Evolutionary conservation across 2,113 vertebrate species (phyloP).

Genomic region (Gambusia holbrooki): DNA sequence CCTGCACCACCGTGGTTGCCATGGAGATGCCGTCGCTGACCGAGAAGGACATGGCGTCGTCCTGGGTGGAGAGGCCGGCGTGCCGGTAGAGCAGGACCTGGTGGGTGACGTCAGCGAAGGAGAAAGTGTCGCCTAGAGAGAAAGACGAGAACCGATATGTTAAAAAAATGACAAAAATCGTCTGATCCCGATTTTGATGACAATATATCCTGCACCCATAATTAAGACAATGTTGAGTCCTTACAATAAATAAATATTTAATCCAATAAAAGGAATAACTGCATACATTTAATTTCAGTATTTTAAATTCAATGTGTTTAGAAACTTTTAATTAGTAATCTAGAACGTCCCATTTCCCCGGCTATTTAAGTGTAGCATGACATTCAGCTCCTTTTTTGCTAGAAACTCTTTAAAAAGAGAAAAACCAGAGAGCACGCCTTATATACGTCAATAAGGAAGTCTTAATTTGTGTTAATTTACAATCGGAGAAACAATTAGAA

Average conservation of each 20-base stretch:
- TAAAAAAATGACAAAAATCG: no score
- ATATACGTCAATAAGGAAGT: not conserved
- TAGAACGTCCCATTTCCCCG: no score
- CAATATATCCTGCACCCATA: no score
- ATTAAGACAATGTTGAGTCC: not conserved
- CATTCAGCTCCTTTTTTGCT: no score
- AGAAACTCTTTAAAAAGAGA: no score
- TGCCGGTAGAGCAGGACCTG: slow-evolving; percentile 87
- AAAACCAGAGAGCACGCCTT: not conserved
- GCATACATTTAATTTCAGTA: not conserved
- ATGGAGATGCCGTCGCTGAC: slow-evolving; percentile 88
- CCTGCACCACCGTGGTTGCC: slow-evolving; percentile 81
- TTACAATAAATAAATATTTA: not conserved
- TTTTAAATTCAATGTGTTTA: no score
- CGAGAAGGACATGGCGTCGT: slow-evolving; percentile 89
- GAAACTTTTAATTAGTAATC: no score
- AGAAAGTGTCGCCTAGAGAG: slow-evolving; percentile 88
- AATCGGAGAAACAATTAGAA: not conserved
- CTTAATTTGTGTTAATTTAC: not conserved
- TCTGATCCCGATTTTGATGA: no score
- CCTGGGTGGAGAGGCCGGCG: slow-evolving; percentile 76
- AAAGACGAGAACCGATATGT: not conserved
- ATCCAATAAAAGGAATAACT: no score
- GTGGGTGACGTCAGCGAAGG: slow-evolving; percentile 86
- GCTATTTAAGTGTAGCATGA: no score